A percentile compares a stretch with the other conserved stretches of the same genome.
Conservation (phyloP, 2,797 vertebrate species). For the Antennarius maculatus region DNA sequence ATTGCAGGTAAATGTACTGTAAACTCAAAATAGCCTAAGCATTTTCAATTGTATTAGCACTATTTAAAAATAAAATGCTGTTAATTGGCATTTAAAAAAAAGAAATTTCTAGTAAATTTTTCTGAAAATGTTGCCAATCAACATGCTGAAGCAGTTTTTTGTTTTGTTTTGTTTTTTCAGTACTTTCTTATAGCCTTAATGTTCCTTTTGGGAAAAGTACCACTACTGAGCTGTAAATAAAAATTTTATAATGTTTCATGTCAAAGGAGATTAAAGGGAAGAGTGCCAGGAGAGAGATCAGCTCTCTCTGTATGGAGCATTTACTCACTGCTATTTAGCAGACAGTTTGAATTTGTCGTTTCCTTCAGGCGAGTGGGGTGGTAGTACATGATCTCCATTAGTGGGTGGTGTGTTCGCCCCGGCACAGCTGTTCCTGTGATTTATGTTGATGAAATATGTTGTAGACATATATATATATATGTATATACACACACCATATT, state of each 20-base stretch:
- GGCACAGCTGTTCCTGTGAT: constrained; percentile 32
- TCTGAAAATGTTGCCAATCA: background rate
- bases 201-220: background rate
- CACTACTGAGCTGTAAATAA: constrained; percentile 6
- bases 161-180: too few species aligned
- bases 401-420: constrained; percentile 18
- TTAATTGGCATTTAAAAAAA: too few species aligned
- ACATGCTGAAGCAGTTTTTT: too few species aligned
- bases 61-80: background rate
- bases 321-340: constrained; percentile 27
- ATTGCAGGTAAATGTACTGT: background rate
- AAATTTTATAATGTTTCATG: constrained; percentile 9
- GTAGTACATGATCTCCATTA: constrained; percentile 59
- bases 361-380: constrained; percentile 35
- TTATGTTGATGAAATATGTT: constrained; percentile 23
- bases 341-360: constrained; percentile 32
- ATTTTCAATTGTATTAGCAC: background rate
- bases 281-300: background rate
- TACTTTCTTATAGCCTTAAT: background rate
- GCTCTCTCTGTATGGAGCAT: background rate
- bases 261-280: constrained; percentile 23
- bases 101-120: too few species aligned
- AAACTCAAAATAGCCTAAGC: background rate
- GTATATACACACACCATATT: too few species aligned
- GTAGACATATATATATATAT: background rate